These are phyloP conservation scores for Eupristina koningsbergeri DNA, from an alignment of 1,140 invertebrate genomes.

Conservation along the genomic window DNA sequence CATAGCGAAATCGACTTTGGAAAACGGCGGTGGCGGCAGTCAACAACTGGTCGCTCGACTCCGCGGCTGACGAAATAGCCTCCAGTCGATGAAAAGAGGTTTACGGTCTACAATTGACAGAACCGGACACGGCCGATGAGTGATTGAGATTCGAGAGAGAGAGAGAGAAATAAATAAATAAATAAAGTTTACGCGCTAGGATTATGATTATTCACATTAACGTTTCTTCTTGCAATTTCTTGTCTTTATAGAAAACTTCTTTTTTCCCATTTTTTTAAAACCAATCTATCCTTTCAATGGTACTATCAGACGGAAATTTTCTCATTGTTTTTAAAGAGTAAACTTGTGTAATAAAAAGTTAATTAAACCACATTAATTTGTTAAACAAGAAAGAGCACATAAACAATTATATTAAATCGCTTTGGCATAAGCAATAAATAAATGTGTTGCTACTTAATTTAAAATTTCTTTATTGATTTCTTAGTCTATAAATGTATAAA, in stretches of 20 bases:
- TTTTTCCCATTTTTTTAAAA: background rate
- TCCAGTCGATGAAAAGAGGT: constrained; percentile 12
- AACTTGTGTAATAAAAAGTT: background rate
- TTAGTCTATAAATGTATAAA: background rate
- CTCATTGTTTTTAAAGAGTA: background rate
- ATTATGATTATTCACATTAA: no score
- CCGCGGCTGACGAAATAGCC: constrained; percentile 9
- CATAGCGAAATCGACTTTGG: constrained; percentile 23
- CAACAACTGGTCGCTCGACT: background rate
- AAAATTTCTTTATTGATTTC: background rate
- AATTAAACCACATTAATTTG: no score
- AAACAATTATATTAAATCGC: background rate
- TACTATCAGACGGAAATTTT: background rate
- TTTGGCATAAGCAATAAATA: background rate
- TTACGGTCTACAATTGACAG: constrained; percentile 22
- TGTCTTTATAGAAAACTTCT: no score
- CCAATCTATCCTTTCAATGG: background rate
- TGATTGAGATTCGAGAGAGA: background rate
- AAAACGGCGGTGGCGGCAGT: no score
- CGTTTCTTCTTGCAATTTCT: no score
- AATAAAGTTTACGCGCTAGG: background rate
- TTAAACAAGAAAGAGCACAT: no score
- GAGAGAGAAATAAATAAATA: background rate
- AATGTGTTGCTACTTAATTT: background rate
- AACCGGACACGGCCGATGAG: background rate